Base-by-base conservation (phyloP, 2,888 invertebrate genomes). In the Tryphoninae sp. region DNA sequence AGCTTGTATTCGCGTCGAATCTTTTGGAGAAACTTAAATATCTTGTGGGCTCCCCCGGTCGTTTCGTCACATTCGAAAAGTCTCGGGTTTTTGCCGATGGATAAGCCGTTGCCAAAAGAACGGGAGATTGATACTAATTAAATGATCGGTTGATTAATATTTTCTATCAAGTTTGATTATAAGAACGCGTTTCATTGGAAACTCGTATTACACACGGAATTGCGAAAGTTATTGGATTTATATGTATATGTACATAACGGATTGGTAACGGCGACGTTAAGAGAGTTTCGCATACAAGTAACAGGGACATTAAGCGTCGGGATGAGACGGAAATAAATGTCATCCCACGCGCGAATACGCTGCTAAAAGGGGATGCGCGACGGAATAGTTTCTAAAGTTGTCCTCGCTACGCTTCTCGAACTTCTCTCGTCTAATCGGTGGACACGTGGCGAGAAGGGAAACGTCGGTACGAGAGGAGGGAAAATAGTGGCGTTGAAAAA, bases 311-410 rank as follows among this genome's bases (percentile, higher is more conserved):
- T 33, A 33, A 69, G 13, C 80, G 74, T 67, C 69, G 82, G 71
- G 64, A 67, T 61, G 71, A 62, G 64, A 64, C 68, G 84, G 87
- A 90, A 91, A 91, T 91, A 91, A 90, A 89, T 88, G 69, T 89
- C 91, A 90, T 91, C 92, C 92, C 92, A 92, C 92, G 91, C 92
- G 87, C 87, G 89, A 89, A 90, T 89, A 87, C 88, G 86, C 88
- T 83, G 88, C 90, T 91, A 89, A 91, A 89, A 90, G 89, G 88
- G 90, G 90, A 88, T 59, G 88, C 88, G 86, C 88, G 86, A 86
- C 89, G 87, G 62, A 79, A 88, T 90, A 88, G 88, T 89, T 91
- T 91, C 91, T 90, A 91, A 91, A 91, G 89, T 91, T 91, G 90
- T 91, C 72, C 33, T 67, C 76, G 69, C 72, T 81, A 81, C 81